Percentiles rank a stretch among this genome's conserved stretches.
phyloP scores from a whole-genome alignment of 2,888 invertebrate genomes.

The Gandaritis pyraliata region DNA sequence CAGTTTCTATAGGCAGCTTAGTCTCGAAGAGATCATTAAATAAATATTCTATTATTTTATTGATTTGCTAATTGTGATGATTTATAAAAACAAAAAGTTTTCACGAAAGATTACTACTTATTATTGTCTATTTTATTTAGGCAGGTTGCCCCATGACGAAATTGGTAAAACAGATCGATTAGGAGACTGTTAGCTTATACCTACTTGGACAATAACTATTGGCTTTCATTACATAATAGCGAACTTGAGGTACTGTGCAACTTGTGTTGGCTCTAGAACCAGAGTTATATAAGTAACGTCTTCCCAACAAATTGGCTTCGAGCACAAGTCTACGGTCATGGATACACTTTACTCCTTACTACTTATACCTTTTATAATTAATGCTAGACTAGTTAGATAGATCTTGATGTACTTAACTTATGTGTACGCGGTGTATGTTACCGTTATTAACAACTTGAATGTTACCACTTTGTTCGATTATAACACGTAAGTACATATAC shows the following conservation, averaged over 20 bases:
- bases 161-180: constrained; percentile 48
- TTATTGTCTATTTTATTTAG: constrained; percentile 33
- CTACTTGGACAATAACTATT: constrained; percentile 77
- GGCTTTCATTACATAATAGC: constrained; percentile 55
- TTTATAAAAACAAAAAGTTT: too few species aligned
- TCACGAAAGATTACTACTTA: too few species aligned
- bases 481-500: constrained; percentile 58
- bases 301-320: constrained; percentile 72
- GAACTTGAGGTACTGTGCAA: constrained; percentile 42
- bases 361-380: constrained; percentile 41
- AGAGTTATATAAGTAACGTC: constrained; percentile 55
- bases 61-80: too few species aligned
- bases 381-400: constrained; percentile 55
- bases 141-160: constrained; percentile 45
- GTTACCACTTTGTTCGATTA: constrained; percentile 78
- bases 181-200: constrained; percentile 76
- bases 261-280: constrained; percentile 29
- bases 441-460: constrained; percentile 70
- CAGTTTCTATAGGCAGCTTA: constrained; percentile 17
- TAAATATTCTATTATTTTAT: constrained; percentile 43
- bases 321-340: constrained; percentile 49
- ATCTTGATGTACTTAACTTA: constrained; percentile 56
- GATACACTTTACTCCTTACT: constrained; percentile 48
- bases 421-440: constrained; percentile 51
- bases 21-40: constrained; percentile 37